phyloP scores from a whole-genome alignment of 2,113 vertebrate species.

The Opisthocomus hoazin region DNA sequence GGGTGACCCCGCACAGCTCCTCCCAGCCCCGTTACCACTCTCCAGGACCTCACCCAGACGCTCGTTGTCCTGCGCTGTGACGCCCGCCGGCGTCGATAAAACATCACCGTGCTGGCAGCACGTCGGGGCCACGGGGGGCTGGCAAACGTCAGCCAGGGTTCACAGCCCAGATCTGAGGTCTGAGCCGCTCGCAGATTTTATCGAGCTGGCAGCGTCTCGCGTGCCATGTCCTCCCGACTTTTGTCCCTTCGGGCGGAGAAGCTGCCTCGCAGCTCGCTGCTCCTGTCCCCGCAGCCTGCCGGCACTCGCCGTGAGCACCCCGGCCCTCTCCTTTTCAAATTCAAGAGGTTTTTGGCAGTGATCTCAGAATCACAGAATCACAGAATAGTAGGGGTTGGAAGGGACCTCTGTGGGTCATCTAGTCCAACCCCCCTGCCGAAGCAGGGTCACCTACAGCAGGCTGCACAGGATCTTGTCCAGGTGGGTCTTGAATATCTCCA shows the following conservation, averaged over 20 bases:
- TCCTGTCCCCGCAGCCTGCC: neutral
- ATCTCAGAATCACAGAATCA: too few species aligned
- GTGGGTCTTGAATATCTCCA: too few species aligned
- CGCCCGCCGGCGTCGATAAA: accelerated
- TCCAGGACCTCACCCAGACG: neutral
- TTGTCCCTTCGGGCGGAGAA: neutral
- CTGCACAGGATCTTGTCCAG: too few species aligned
- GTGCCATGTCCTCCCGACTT: too few species aligned
- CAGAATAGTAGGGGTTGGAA: too few species aligned
- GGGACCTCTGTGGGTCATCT: too few species aligned
- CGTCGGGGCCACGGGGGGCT: accelerated
- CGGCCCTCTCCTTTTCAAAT: neutral
- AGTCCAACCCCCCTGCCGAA: too few species aligned
- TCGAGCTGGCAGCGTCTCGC: neutral
- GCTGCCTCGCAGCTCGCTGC: neutral
- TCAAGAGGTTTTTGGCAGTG: neutral
- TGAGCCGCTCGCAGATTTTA: neutral
- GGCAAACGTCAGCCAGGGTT: accelerated
- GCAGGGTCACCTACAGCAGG: too few species aligned
- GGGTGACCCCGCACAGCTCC: neutral
- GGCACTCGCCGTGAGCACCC: neutral
- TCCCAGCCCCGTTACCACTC: neutral
- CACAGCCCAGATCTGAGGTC: neutral
- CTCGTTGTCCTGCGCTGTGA: neutral
- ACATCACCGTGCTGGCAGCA: neutral